Evolutionary conservation across 2,797 vertebrate species (phyloP).

Genomic region (Cossypha dichroa): DNA sequence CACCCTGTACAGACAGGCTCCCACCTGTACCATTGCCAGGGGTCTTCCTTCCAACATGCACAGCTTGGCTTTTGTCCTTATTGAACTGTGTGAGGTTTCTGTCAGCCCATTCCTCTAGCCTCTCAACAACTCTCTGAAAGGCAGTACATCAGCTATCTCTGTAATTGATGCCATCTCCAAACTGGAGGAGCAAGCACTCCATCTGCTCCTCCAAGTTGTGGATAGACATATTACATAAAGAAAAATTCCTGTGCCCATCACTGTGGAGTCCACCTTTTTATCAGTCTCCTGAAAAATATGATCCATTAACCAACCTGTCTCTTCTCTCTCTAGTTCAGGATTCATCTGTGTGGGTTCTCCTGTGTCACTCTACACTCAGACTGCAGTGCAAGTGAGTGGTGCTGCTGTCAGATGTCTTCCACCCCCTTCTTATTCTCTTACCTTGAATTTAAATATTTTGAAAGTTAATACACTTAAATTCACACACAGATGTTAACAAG

Average conservation of each 20-base stretch:
- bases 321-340: not conserved
- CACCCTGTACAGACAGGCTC: not conserved
- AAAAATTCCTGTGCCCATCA: not conserved
- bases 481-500: not conserved
- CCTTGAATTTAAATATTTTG: conserved; percentile 47
- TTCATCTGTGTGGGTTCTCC: not conserved
- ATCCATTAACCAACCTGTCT: too few species aligned
- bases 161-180: not conserved
- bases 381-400: not conserved
- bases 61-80: not conserved
- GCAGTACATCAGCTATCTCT: not conserved
- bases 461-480: conserved; percentile 1
- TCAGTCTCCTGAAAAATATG: not conserved
- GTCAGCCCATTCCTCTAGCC: not conserved
- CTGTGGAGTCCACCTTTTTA: not conserved
- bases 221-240: too few species aligned
- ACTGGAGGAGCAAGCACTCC: not conserved
- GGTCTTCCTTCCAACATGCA: rapidly evolving
- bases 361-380: not conserved
- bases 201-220: not conserved
- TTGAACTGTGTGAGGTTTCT: not conserved
- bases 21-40: not conserved
- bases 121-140: not conserved
- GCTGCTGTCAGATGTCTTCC: not conserved
- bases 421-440: conserved; percentile 6